Percentiles rank a stretch among this genome's conserved stretches.
These are phyloP conservation scores for Gerris lacustris DNA, from an alignment of 2,888 invertebrate genomes.

Conservation along the genomic window DNA sequence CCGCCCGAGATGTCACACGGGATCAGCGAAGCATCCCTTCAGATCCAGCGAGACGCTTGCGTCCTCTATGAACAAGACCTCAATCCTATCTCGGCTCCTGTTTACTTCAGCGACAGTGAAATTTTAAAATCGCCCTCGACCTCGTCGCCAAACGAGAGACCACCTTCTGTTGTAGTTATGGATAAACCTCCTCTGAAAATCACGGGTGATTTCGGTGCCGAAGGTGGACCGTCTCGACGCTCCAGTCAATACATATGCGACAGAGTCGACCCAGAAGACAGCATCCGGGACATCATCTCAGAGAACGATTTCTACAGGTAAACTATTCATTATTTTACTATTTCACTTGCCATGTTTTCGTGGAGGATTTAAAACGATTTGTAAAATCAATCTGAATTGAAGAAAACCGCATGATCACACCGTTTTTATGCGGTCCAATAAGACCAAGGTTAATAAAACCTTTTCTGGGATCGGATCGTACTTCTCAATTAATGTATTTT, in stretches of 20 bases:
- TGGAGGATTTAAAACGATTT: too few relatives aligned
- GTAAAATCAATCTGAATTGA: too few relatives aligned
- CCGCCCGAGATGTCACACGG: conserved; percentile 40
- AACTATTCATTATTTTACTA: conserved; percentile 14
- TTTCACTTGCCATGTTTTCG: too few relatives aligned
- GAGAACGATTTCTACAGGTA: conserved; percentile 52
- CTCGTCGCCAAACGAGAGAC: conserved; percentile 32
- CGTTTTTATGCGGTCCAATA: too few relatives aligned
- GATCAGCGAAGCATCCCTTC: conserved; percentile 31
- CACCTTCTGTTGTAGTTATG: conserved; percentile 12
- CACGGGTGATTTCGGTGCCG: conserved; percentile 34
- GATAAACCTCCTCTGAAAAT: conserved; percentile 30
- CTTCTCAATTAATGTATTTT: too few relatives aligned
- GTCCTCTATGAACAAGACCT: conserved; percentile 34
- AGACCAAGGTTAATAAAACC: too few relatives aligned
- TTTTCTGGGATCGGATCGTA: too few relatives aligned
- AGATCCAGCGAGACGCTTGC: conserved; percentile 33
- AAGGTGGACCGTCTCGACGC: conserved; percentile 35
- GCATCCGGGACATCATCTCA: conserved; percentile 49
- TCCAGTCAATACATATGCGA: conserved; percentile 39
- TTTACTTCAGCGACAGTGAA: conserved; percentile 34
- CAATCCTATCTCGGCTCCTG: conserved; percentile 10
- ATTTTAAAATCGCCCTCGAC: conserved; percentile 32
- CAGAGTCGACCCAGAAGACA: conserved; percentile 49
- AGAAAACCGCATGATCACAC: too few relatives aligned